Base-by-base conservation (phyloP, 2,888 invertebrate genomes). In the Dione vanillae region DNA sequence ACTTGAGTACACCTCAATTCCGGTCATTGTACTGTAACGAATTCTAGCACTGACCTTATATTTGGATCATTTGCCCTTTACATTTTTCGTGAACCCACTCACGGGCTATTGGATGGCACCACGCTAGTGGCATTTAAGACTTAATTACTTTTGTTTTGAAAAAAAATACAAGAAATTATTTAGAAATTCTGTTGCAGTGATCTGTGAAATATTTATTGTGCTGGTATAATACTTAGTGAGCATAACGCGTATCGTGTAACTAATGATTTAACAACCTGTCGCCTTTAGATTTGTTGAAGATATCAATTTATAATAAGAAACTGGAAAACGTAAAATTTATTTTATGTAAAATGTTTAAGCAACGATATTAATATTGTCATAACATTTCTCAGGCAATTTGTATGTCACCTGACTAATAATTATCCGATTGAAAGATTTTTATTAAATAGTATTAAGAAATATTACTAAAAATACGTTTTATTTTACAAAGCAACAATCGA, bases 1-100 rank as follows among this genome's bases (percentile, higher is more conserved):
- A 43, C 54, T 40, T 56, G 51, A 74, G 68, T 74, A 65, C 10
- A 70, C 67, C 65, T 65, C 58, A 52, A 16, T 45, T 37, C 62
- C 74, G 74, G 72, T 72, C 70, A 65, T 72, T 70, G 68, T 72
- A 58, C 68, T 72, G 19, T 62, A 66, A 70, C 62, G 54, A 67
- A 65, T 66, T 47, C 51, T 16, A 54, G 43, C 47, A 35, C 45
- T 64, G 40, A 69, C 52, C 68, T 69, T 64, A 64, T 40, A 35
- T 54, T 52, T 51, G 10, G 54, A 56, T 64, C 37, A 45, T 47
- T 41, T 45, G 14, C n/a, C 14, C 41, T 20, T 43, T 27, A 43
- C 6, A 27, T 61, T 43, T 45, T 2, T 45, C 7, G n/a, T 43
- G n/a, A 61, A 7, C 35, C 45, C 11, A 16, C 11, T 56, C 37